Evolutionary conservation across 2,797 vertebrate genomes (phyloP).

Genomic region (Bradypodion pumilum): DNA sequence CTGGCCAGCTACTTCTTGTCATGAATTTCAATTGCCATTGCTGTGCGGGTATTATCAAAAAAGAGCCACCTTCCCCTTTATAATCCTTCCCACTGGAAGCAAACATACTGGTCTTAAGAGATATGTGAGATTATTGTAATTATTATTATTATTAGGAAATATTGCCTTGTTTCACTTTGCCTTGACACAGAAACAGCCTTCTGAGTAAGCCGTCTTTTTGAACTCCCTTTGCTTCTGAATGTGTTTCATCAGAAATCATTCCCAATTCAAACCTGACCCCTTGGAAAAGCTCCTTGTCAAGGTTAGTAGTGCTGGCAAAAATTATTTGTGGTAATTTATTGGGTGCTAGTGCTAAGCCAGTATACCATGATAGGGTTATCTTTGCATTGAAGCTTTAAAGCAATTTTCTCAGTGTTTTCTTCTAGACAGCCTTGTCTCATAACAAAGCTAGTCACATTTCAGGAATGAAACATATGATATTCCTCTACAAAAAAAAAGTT

Average conservation of each 20-base stretch:
- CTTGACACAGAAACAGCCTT: conserved; percentile 1
- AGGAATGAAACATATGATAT: conserved; percentile 29
- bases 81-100: conserved; percentile 6
- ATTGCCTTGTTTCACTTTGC: conserved; percentile 31
- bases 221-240: conserved; percentile 16
- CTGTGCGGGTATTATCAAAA: conserved; percentile 35
- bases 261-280: background rate
- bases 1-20: conserved; percentile 31
- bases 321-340: conserved; percentile 34
- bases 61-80: conserved; percentile 10
- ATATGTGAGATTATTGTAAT: background rate
- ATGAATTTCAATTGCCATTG: conserved; percentile 38
- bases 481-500: too few species aligned
- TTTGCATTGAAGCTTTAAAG: conserved; percentile 1
- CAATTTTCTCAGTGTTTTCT: background rate
- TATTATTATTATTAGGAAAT: background rate
- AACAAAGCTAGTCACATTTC: conserved; percentile 20
- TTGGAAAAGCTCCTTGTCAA: conserved; percentile 28
- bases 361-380: background rate
- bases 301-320: background rate
- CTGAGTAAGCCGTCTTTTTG: conserved; percentile 8
- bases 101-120: conserved; percentile 18
- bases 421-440: background rate
- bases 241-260: conserved; percentile 28
- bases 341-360: conserved; percentile 22